A percentile compares a stretch with the other conserved stretches of the same genome.
Evolutionary conservation across 2,888 invertebrate genomes (phyloP).

Genomic region (Rhimphoctona megacephalus): DNA sequence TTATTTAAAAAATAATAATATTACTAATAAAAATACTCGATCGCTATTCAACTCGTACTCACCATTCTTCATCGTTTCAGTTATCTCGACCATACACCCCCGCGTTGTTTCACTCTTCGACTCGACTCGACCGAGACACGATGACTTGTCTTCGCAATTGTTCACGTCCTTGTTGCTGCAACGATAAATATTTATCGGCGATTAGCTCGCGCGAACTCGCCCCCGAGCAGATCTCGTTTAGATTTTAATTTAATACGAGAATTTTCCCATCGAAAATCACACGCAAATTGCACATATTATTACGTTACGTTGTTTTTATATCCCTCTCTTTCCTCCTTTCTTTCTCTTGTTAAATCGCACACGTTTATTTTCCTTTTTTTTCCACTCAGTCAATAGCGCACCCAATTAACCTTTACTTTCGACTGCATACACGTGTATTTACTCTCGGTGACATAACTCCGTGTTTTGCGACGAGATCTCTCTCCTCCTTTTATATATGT

Average conservation of each 20-base stretch:
- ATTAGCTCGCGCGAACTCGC: constrained; percentile 19
- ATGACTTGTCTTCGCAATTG: constrained; percentile 61
- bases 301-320: constrained; percentile 3
- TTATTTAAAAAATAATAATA: constrained; percentile 3
- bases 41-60: constrained; percentile 65
- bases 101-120: constrained; percentile 51
- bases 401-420: constrained; percentile 74
- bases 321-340: neutral
- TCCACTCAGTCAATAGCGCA: constrained; percentile 63
- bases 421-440: constrained; percentile 21
- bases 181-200: constrained; percentile 53
- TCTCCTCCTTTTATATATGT: neutral
- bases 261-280: constrained; percentile 40
- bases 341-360: constrained; percentile 33
- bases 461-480: constrained; percentile 3
- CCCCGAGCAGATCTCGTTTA: constrained; percentile 39
- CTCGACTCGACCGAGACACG: constrained; percentile 33
- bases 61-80: constrained; percentile 71
- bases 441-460: constrained; percentile 30
- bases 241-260: constrained; percentile 34
- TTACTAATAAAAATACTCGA: neutral
- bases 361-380: constrained; percentile 6
- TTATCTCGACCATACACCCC: constrained; percentile 67
- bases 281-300: constrained; percentile 37
- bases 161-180: constrained; percentile 73